These are phyloP conservation scores for Drosophila parthenogenetica DNA, from an alignment of 2,888 invertebrate species.

Conservation along the genomic window DNA sequence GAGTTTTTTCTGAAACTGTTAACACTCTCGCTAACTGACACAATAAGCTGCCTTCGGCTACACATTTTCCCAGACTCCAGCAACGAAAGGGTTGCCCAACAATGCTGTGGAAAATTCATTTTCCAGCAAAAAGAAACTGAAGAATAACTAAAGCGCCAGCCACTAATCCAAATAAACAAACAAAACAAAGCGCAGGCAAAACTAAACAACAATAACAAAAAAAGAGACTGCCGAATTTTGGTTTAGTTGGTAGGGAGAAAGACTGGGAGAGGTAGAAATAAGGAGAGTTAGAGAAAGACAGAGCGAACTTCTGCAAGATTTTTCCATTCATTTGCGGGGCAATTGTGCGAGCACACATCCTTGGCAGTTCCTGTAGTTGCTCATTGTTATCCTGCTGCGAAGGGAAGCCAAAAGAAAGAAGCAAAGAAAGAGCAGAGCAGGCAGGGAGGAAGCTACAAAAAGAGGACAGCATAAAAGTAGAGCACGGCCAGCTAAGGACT, in stretches of 20 bases:
- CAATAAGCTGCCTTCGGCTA: conserved; percentile 28
- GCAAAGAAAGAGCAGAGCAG: neutral
- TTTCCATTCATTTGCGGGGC: conserved; percentile 29
- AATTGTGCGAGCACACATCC: conserved; percentile 49
- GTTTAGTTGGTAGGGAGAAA: conserved; percentile 19
- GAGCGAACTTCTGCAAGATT: conserved; percentile 6
- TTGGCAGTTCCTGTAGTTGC: conserved; percentile 43
- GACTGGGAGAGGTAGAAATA: neutral
- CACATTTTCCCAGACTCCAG: conserved; percentile 62
- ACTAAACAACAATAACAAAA: conserved; percentile 37
- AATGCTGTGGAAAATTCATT: conserved; percentile 65
- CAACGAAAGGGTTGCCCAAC: conserved; percentile 64
- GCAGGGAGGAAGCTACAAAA: neutral
- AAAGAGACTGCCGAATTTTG: conserved; percentile 43
- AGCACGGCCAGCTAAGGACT: conserved; percentile 50
- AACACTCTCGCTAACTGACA: conserved; percentile 39
- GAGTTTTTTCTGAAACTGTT: conserved; percentile 42
- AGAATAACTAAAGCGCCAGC: conserved; percentile 44
- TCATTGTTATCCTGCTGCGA: conserved; percentile 47
- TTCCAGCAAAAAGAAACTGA: conserved; percentile 36
- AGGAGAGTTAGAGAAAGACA: neutral
- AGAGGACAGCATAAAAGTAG: conserved; percentile 43
- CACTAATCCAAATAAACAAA: conserved; percentile 74
- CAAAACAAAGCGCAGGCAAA: conserved; percentile 44
- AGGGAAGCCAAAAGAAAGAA: neutral